Percentiles rank a stretch among this genome's conserved stretches.
These are phyloP conservation scores for Lasioglossum morio DNA, from an alignment of 2,888 invertebrate genomes.

Conservation along the genomic window DNA sequence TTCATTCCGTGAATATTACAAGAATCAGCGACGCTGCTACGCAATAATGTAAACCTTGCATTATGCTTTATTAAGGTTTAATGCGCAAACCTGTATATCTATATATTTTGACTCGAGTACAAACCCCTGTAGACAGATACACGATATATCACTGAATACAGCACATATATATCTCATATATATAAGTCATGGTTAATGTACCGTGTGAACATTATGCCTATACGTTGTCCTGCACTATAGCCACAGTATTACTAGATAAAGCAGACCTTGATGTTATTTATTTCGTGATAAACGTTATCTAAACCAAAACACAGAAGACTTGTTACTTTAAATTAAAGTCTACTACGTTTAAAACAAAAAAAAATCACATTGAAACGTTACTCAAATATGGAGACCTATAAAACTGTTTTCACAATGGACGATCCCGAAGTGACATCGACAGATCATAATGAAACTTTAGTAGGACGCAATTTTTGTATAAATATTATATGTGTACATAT, in stretches of 20 bases:
- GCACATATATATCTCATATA: conserved; percentile 20
- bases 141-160: conserved; percentile 32
- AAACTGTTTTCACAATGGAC: not conserved
- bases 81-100: conserved; percentile 13
- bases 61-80: conserved; percentile 6
- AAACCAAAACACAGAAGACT: not conserved
- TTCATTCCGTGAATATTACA: not conserved
- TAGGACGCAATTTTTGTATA: not conserved
- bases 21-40: too few species aligned
- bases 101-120: conserved; percentile 28
- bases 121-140: conserved; percentile 26
- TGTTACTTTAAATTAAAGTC: not conserved
- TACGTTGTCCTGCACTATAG: conserved; percentile 9
- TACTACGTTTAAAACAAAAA: not conserved
- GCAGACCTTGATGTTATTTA: conserved; percentile 33
- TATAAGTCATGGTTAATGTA: conserved; percentile 55
- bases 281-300: conserved; percentile 32
- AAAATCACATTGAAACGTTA: not conserved
- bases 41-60: not conserved
- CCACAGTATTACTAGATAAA: conserved; percentile 31
- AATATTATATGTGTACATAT: not conserved
- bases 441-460: too few species aligned
- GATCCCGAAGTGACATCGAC: too few species aligned
- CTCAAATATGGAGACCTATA: not conserved
- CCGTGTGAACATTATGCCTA: conserved; percentile 47